phyloP scores from a whole-genome alignment of 2,888 invertebrate species.

The Podotricha telesiphe region DNA sequence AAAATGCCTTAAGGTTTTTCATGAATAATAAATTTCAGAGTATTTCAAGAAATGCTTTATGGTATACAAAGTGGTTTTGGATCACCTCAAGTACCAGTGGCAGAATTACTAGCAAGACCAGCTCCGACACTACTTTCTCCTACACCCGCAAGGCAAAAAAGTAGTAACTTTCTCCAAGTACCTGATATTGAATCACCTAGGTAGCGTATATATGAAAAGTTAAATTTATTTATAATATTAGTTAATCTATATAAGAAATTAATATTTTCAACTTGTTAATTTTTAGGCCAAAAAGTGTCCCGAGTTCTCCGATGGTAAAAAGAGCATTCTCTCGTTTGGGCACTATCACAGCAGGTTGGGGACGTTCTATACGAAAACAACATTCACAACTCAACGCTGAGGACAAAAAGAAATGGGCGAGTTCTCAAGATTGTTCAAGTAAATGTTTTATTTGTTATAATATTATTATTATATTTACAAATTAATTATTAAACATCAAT shows the following conservation, averaged over 20 bases:
- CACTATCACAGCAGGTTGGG: slow-evolving; percentile 95
- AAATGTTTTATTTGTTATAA: slow-evolving; percentile 61
- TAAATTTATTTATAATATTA: too few relatives aligned
- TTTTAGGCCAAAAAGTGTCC: slow-evolving; percentile 93
- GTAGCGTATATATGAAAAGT: slow-evolving; percentile 47
- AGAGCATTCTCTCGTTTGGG: slow-evolving; percentile 95
- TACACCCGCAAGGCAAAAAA: slow-evolving; percentile 93
- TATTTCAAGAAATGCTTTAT: slow-evolving; percentile 97
- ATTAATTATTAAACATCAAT: not conserved
- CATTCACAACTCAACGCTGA: slow-evolving; percentile 92
- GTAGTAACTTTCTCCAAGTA: slow-evolving; percentile 95
- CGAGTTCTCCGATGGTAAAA: slow-evolving; percentile 96
- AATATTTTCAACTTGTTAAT: not conserved
- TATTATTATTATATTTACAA: not conserved
- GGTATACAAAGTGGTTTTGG: slow-evolving; percentile 97
- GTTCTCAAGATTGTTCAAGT: slow-evolving; percentile 96
- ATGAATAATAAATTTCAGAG: slow-evolving; percentile 71
- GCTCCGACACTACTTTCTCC: slow-evolving; percentile 94
- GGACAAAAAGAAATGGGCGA: slow-evolving; percentile 96
- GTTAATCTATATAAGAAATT: too few relatives aligned
- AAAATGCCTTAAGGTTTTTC: too few relatives aligned
- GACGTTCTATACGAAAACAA: slow-evolving; percentile 92
- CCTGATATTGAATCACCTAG: slow-evolving; percentile 94
- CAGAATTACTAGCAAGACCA: slow-evolving; percentile 92
- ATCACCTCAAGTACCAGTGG: slow-evolving; percentile 96